Conservation (phyloP, 2,888 invertebrate species). For the Stenolophus ochropezus region DNA sequence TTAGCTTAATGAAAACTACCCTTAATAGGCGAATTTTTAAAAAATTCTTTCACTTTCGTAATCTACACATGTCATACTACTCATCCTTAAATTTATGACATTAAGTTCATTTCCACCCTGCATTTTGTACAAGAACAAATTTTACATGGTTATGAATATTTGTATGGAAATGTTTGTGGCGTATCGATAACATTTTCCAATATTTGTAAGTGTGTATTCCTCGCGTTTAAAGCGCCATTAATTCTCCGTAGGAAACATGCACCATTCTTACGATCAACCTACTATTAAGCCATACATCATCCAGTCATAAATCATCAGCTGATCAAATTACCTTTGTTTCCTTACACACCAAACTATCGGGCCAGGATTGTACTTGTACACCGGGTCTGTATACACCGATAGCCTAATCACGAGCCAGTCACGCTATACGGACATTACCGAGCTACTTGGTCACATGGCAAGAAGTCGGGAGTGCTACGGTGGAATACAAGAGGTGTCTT, state of each 20-base stretch:
- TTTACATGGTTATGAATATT: no score
- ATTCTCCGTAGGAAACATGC: background rate
- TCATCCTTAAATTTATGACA: no score
- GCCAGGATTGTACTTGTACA: background rate
- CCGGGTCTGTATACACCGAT: background rate
- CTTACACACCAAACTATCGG: slow-evolving; percentile 5
- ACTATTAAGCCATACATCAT: slow-evolving; percentile 15
- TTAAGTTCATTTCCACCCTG: no score
- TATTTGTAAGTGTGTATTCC: background rate
- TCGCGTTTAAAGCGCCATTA: background rate
- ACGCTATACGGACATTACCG: background rate
- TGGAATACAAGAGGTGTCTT: no score
- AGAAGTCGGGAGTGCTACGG: slow-evolving; percentile 31
- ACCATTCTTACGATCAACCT: background rate
- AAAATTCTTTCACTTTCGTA: no score
- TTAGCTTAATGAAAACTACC: no score
- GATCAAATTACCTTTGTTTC: slow-evolving; percentile 41
- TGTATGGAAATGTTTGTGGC: no score
- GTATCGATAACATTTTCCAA: no score
- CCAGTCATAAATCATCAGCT: slow-evolving; percentile 15
- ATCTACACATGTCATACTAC: no score
- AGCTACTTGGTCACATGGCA: background rate
- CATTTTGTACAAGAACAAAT: no score
- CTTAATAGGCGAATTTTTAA: no score
- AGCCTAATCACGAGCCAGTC: background rate